Percentiles rank a stretch among this genome's conserved stretches.
Conservation (phyloP, 2,113 vertebrate species). For the Cinclus cinclus region DNA sequence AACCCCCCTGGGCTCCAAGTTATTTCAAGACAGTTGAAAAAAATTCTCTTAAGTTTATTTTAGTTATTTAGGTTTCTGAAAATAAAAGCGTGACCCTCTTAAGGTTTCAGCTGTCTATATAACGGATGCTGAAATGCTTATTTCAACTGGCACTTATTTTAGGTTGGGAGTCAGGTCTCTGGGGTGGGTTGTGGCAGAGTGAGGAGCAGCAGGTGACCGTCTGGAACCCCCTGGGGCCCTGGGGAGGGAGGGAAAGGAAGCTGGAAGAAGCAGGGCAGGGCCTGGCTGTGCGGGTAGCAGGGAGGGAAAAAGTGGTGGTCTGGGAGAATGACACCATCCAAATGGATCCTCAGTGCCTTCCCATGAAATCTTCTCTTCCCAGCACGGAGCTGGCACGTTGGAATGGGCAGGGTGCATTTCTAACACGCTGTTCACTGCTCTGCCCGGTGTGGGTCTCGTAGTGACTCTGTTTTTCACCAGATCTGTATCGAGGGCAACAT, state of each 20-base stretch:
- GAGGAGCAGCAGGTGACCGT: not conserved
- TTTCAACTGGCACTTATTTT: not conserved
- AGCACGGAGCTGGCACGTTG: accelerated
- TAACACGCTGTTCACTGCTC: accelerated
- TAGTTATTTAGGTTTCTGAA: not conserved
- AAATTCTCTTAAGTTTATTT: not conserved
- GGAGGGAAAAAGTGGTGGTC: not conserved
- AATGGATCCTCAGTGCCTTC: not conserved
- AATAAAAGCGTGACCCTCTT: not conserved
- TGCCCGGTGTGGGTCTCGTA: not conserved
- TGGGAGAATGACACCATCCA: not conserved
- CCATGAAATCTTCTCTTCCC: not conserved
- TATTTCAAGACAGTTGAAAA: not conserved
- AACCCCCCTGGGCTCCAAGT: not conserved
- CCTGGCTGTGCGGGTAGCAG: not conserved
- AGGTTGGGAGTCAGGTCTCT: not conserved
- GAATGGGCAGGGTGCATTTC: not conserved
- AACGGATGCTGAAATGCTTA: not conserved
- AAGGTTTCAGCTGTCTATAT: not conserved
- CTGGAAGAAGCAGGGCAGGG: not conserved
- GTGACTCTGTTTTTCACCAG: conserved; percentile 68
- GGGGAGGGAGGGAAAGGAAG: not conserved
- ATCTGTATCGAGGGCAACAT: conserved; percentile 94
- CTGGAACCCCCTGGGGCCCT: accelerated
- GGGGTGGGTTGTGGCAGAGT: not conserved